Evolutionary conservation across 35 echinoderm and acorn worm genomes (phyloP).

Genomic region (Strongylocentrotus purpuratus): DNA sequence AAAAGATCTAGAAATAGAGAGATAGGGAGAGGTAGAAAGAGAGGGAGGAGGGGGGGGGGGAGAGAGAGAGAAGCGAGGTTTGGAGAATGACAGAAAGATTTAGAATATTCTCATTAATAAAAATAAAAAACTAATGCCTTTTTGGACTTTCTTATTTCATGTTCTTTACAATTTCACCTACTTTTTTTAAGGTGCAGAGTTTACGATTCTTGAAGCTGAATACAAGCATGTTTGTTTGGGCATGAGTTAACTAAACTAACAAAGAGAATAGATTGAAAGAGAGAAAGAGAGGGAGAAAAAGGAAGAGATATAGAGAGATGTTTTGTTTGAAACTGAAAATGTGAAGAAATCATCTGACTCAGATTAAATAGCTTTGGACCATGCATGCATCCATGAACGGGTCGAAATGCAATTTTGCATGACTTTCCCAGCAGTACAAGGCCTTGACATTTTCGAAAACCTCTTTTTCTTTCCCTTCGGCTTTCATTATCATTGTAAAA

Average conservation of each 20-base stretch:
- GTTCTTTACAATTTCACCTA: too few relatives aligned
- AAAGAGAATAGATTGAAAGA: neutral
- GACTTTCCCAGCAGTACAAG: neutral
- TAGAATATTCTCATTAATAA: too few relatives aligned
- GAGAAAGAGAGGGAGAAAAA: neutral
- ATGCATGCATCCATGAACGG: neutral
- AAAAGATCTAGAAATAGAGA: too few relatives aligned
- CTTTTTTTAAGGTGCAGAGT: too few relatives aligned
- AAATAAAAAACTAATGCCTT: too few relatives aligned
- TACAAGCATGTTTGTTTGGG: neutral
- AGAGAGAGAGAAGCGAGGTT: too few relatives aligned
- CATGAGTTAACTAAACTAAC: neutral
- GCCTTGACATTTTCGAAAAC: neutral
- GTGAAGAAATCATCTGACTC: neutral
- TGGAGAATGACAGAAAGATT: too few relatives aligned
- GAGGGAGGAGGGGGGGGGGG: neutral
- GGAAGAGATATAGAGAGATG: neutral
- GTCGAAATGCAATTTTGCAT: neutral
- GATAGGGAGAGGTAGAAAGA: neutral
- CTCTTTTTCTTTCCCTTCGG: neutral
- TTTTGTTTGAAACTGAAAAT: neutral
- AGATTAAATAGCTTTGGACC: neutral
- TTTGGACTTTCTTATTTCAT: too few relatives aligned
- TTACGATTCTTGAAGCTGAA: too few relatives aligned
- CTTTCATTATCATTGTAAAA: neutral